These are phyloP conservation scores for Phrynosoma blainvillii DNA, from an alignment of 2,113 vertebrate species.

Conservation along the genomic window DNA sequence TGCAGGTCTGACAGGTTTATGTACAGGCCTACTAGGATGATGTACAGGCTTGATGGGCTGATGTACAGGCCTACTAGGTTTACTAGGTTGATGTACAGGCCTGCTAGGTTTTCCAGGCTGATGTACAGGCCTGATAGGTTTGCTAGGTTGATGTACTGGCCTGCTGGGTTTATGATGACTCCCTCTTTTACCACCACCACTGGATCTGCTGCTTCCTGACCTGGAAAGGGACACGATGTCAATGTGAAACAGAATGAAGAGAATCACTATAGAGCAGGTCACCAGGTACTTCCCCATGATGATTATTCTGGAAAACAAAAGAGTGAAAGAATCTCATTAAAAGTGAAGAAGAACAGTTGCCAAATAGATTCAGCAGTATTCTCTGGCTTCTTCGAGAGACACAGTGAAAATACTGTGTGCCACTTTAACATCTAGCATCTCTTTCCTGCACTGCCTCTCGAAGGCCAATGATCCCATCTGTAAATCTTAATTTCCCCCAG, in stretches of 20 bases:
- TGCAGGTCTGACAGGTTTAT: background rate
- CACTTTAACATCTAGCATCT: no score
- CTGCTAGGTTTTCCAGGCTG: background rate
- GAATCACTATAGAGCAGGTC: constrained; percentile 55
- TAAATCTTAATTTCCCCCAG: no score
- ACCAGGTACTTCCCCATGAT: constrained; percentile 53
- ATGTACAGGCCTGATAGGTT: background rate
- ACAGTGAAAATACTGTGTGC: no score
- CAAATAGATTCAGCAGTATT: no score
- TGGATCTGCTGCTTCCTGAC: constrained; percentile 41
- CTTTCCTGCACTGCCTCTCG: no score
- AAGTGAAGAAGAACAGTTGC: background rate
- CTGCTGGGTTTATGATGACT: background rate
- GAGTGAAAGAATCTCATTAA: background rate
- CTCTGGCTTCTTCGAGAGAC: no score
- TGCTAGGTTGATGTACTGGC: background rate
- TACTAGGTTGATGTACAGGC: background rate
- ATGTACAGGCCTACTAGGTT: background rate
- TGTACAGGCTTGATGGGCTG: background rate
- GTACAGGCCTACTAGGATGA: background rate
- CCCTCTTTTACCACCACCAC: background rate
- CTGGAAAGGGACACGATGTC: constrained; percentile 59
- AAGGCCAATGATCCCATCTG: no score
- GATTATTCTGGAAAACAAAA: constrained; percentile 23
- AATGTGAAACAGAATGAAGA: constrained; percentile 61